phyloP scores from a whole-genome alignment of 2,797 vertebrate species.

The Monodelphis domestica region DNA sequence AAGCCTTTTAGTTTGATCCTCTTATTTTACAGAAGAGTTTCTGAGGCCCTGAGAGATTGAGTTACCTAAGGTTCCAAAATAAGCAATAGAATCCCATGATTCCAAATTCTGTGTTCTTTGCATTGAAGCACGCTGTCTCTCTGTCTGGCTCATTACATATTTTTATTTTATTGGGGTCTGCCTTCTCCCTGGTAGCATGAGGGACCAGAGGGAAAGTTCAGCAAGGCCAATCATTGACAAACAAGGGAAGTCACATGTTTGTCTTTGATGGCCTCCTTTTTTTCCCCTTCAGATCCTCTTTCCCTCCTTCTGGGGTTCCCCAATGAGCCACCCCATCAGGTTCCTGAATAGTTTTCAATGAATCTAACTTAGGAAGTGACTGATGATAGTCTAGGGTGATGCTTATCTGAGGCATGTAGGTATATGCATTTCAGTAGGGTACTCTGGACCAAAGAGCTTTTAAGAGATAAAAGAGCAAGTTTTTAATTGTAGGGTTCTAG shows the following conservation, averaged over 20 bases:
- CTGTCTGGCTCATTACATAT: neutral
- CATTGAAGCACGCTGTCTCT: neutral
- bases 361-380: neutral
- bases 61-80: neutral
- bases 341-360: neutral
- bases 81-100: neutral
- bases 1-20: neutral
- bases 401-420: neutral
- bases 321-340: neutral
- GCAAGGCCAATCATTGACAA: neutral
- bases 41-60: neutral
- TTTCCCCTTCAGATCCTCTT: neutral
- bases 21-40: neutral
- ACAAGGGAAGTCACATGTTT: neutral
- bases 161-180: neutral
- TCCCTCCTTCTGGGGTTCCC: neutral
- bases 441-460: neutral
- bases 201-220: neutral
- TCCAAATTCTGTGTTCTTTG: neutral
- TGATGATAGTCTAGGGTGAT: neutral
- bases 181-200: neutral
- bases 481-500: neutral
- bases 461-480: neutral
- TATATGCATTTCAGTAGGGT: neutral
- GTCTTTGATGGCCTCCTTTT: neutral